Base-by-base conservation (phyloP, 1,140 invertebrate species). In the Magallana gigas region DNA sequence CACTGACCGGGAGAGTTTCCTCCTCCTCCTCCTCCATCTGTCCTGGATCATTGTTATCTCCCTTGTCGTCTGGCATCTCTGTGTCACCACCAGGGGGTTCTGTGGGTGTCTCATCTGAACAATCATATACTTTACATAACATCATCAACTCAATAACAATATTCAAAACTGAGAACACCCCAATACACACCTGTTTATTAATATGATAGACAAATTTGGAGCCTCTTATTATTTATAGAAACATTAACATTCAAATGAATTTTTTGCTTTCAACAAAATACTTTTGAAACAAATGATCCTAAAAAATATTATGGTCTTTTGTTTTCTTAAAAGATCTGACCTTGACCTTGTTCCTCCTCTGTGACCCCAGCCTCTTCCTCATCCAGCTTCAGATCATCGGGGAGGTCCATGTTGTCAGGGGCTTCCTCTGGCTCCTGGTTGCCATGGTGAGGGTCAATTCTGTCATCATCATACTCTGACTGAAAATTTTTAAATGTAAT, bases 321-420 rank as follows among this genome's bases (percentile, higher is more conserved):
- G 7, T 64, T n/a, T n/a, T 7, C 14, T 4, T n/a, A 64, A 29
- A 29, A 29, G 0, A 29, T n/a, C 23, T 14, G 11, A 90, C 87
- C 87, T 81, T 88, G 59, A 86, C 87, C 83, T 88, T 85, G 14
- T 87, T 87, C 88, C 58, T 94, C 90, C 85, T 93, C 90, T 48
- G 87, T 88, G 48, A 91, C 87, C n/a, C 91, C 92, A 76, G 83
- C 91, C 88, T 97, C 96, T n/a, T 96, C 96, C 81, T 97, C 97
- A 92, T 98, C 97, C 5, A 98, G 94, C 92, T 98, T 96, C 71
- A 98, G 94, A 95, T 98, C 97, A 83, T 98, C 97, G 8, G 98
- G 97, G 86, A 99, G 93, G 91, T 99, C 98, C 93, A 98, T 96
- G 23, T 97, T 96, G 94, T 98, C 97, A 8, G 97, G 96, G 36